These are phyloP conservation scores for Acrobasis repandana DNA, from an alignment of 2,888 invertebrate species.

Conservation along the genomic window DNA sequence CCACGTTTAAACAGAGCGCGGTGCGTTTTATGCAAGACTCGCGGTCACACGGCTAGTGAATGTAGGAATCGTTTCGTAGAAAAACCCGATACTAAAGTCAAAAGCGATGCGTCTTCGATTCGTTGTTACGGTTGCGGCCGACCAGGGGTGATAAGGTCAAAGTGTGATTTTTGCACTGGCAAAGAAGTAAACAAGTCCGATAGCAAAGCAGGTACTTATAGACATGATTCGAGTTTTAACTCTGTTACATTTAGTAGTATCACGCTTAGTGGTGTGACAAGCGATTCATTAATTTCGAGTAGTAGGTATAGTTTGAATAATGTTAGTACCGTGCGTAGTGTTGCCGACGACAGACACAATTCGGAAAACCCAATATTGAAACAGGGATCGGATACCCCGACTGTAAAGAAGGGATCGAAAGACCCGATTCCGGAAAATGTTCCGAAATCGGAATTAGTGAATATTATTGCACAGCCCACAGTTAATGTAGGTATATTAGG, in stretches of 20 bases:
- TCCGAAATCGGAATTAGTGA: no score
- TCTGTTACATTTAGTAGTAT: not conserved
- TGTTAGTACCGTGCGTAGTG: no score
- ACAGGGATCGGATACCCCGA: no score
- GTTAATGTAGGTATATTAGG: constrained; percentile 2
- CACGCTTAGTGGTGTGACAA: no score
- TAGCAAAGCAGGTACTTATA: not conserved
- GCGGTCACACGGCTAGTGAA: not conserved
- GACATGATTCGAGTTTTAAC: not conserved
- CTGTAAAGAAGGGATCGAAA: no score
- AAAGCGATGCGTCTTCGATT: not conserved
- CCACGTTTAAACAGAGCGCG: not conserved
- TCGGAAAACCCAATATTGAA: no score
- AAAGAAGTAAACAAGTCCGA: not conserved
- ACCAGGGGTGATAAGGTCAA: constrained; percentile 1
- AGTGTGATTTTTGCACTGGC: constrained; percentile 1
- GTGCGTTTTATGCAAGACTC: not conserved
- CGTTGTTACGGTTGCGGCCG: not conserved
- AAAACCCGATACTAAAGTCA: not conserved
- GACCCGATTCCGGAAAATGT: no score
- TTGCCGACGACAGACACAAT: no score
- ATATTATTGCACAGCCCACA: no score
- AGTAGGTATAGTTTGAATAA: no score
- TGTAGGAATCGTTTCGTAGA: not conserved
- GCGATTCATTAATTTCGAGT: no score